A percentile compares a stretch with the other conserved stretches of the same genome.
Evolutionary conservation across 2,888 invertebrate species (phyloP).

Genomic region (Pandemis cinnamomeana): DNA sequence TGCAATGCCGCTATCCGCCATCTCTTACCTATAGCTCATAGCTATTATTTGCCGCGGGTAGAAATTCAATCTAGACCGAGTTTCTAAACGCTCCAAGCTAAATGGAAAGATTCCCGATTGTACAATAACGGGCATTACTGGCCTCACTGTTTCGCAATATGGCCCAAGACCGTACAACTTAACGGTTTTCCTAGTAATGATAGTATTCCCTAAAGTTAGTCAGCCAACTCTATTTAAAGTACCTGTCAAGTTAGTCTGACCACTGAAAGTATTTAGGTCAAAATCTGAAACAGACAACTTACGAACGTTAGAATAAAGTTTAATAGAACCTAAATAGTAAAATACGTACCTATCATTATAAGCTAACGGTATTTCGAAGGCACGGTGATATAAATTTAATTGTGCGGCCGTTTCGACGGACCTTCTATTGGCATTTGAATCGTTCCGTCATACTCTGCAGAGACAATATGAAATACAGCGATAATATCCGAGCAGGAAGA

Average conservation of each 20-base stretch:
- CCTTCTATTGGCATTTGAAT: background rate
- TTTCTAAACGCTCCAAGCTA: conserved; percentile 65
- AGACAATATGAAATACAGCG: background rate
- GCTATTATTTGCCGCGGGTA: conserved; percentile 50
- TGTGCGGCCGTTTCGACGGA: background rate
- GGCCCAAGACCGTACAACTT: conserved; percentile 41
- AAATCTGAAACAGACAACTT: too few species aligned
- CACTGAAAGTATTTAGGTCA: too few species aligned
- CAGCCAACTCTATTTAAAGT: background rate
- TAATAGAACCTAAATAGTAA: too few species aligned
- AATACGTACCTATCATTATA: too few species aligned
- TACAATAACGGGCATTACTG: conserved; percentile 53
- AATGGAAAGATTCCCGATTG: conserved; percentile 48
- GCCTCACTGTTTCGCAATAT: conserved; percentile 46
- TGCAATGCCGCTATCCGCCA: conserved; percentile 31
- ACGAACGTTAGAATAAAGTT: too few species aligned
- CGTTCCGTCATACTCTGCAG: background rate
- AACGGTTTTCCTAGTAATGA: conserved; percentile 11
- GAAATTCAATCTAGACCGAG: conserved; percentile 66
- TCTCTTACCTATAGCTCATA: conserved; percentile 35
- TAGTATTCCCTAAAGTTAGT: background rate
- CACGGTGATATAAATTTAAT: background rate
- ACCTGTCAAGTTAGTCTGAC: too few species aligned
- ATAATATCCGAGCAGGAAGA: conserved; percentile 4
- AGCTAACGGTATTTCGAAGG: background rate